Percentiles rank a stretch among this genome's conserved stretches.
These are phyloP conservation scores for Disparrhopalites patrizii DNA, from an alignment of 2,888 invertebrate genomes.

Conservation along the genomic window DNA sequence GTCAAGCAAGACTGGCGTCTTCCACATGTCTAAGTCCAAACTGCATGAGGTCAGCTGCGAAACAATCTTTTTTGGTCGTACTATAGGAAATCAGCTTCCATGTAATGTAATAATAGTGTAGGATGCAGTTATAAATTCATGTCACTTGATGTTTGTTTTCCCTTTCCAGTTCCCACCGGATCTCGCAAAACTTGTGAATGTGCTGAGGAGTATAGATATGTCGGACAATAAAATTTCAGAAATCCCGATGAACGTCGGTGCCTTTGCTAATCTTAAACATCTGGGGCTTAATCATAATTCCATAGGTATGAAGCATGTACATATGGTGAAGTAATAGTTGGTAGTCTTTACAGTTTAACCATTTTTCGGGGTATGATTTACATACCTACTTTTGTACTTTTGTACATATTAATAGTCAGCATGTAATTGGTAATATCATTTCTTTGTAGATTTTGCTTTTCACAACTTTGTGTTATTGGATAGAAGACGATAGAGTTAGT, in stretches of 20 bases:
- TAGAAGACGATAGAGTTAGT: no score
- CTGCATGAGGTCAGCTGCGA: slow-evolving; percentile 69
- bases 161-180: slow-evolving; percentile 60
- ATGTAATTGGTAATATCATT: no score
- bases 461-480: no score
- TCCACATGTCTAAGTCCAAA: slow-evolving; percentile 78
- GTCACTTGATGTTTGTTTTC: slow-evolving; percentile 10
- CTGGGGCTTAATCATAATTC: slow-evolving; percentile 56
- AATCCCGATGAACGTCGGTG: slow-evolving; percentile 56
- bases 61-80: no score
- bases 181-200: slow-evolving; percentile 61
- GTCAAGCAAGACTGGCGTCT: slow-evolving; percentile 90
- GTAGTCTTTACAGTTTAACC: no score
- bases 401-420: no score
- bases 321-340: no score
- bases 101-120: no score
- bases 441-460: no score
- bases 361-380: no score
- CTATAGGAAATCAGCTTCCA: no score
- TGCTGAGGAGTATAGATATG: slow-evolving; percentile 82
- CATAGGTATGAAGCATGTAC: slow-evolving; percentile 53
- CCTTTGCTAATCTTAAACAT: slow-evolving; percentile 55
- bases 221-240: slow-evolving; percentile 80
- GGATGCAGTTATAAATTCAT: not conserved
- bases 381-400: no score